phyloP scores from a whole-genome alignment of 2,888 invertebrate species.

The Parascotia fuliginaria region DNA sequence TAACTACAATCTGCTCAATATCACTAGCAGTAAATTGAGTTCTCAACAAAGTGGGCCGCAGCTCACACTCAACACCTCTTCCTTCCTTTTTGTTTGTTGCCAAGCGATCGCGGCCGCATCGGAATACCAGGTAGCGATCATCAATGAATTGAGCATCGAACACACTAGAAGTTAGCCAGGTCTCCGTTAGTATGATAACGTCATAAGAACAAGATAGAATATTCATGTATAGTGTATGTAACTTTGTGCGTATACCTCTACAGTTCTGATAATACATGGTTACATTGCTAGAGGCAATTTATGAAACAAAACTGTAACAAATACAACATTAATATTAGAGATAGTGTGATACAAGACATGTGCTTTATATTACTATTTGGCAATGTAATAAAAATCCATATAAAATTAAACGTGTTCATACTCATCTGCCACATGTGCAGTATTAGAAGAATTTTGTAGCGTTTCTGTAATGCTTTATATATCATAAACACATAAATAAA shows the following conservation, averaged over 20 bases:
- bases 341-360: too few species aligned
- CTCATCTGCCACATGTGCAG: too few species aligned
- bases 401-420: too few species aligned
- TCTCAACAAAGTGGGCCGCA: background rate
- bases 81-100: constrained; percentile 3
- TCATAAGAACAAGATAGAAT: background rate
- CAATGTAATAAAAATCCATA: too few species aligned
- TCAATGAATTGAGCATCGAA: background rate
- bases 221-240: constrained; percentile 5
- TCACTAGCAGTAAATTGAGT: background rate
- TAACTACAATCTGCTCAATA: background rate
- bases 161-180: background rate
- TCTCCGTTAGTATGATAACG: constrained; percentile 1
- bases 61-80: constrained; percentile 4
- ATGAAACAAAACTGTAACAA: too few species aligned
- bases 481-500: too few species aligned
- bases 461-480: too few species aligned
- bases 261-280: constrained; percentile 3
- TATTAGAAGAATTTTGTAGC: too few species aligned
- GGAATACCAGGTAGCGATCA: background rate
- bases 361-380: too few species aligned
- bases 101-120: constrained; percentile 3
- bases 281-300: background rate
- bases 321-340: too few species aligned
- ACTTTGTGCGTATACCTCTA: constrained; percentile 1